Conservation (phyloP, 2,888 invertebrate genomes). For the Timema podura region DNA sequence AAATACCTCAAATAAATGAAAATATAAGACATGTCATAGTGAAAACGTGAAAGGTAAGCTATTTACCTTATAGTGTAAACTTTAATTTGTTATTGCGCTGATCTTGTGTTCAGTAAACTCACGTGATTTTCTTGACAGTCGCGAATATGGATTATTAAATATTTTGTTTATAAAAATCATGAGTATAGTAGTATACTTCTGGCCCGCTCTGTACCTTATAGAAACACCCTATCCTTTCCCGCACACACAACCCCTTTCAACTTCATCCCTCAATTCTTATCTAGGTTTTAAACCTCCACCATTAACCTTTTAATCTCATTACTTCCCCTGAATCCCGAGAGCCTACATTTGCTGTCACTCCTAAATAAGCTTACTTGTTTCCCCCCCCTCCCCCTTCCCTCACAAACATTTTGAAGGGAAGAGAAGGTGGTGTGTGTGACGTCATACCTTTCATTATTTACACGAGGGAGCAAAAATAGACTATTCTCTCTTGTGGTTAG, state of each 20-base stretch:
- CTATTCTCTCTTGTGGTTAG: too few relatives aligned
- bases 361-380: constrained; percentile 23
- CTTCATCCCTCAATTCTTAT: constrained; percentile 19
- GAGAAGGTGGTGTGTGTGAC: constrained; percentile 1
- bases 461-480: background rate
- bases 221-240: background rate
- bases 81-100: too few relatives aligned
- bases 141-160: background rate
- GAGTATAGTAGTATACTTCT: background rate
- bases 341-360: constrained; percentile 14
- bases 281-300: constrained; percentile 25
- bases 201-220: background rate
- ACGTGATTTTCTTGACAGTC: background rate
- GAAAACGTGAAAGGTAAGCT: too few relatives aligned
- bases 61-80: too few relatives aligned
- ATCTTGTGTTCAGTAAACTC: too few relatives aligned
- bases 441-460: constrained; percentile 22
- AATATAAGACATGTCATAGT: too few relatives aligned
- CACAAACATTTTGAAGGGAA: background rate
- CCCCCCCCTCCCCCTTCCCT: background rate
- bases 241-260: too few relatives aligned
- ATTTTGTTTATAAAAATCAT: background rate
- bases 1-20: too few relatives aligned
- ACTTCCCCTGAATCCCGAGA: constrained; percentile 15
- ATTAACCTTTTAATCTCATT: constrained; percentile 31